A percentile compares a stretch with the other conserved stretches of the same genome.
Conservation (phyloP, 2,888 invertebrate species). For the Megalurothrips usitatus region DNA sequence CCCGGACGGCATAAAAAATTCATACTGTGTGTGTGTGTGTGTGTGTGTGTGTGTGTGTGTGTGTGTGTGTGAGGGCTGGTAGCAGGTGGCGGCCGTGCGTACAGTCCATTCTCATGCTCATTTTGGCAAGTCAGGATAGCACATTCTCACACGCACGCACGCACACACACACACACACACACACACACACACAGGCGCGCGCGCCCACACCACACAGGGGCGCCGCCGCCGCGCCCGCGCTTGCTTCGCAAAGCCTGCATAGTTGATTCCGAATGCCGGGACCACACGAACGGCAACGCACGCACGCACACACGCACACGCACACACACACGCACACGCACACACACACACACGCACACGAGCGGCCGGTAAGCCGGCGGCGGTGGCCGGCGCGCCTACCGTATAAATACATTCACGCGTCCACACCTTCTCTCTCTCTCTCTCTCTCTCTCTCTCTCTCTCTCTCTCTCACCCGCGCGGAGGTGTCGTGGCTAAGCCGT, state of each 20-base stretch:
- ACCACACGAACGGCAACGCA: no score
- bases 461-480: no score
- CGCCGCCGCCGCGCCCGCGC: no score
- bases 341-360: neutral
- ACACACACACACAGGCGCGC: neutral
- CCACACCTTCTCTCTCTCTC: neutral
- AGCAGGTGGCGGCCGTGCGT: neutral
- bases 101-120: constrained; percentile 23
- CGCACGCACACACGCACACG: no score
- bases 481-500: no score
- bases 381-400: neutral
- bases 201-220: neutral
- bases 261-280: neutral
- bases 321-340: no score
- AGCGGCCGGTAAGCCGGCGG: neutral
- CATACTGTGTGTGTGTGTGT: neutral
- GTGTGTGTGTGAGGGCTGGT: neutral
- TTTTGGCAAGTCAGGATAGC: constrained; percentile 22
- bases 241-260: neutral
- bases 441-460: neutral
- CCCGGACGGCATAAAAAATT: neutral
- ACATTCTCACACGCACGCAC: neutral
- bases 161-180: neutral
- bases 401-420: constrained; percentile 9
- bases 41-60: no score